A percentile compares a stretch with the other conserved stretches of the same genome.
phyloP scores from a whole-genome alignment of 2,797 vertebrate genomes.

The Chrysocyon brachyurus region DNA sequence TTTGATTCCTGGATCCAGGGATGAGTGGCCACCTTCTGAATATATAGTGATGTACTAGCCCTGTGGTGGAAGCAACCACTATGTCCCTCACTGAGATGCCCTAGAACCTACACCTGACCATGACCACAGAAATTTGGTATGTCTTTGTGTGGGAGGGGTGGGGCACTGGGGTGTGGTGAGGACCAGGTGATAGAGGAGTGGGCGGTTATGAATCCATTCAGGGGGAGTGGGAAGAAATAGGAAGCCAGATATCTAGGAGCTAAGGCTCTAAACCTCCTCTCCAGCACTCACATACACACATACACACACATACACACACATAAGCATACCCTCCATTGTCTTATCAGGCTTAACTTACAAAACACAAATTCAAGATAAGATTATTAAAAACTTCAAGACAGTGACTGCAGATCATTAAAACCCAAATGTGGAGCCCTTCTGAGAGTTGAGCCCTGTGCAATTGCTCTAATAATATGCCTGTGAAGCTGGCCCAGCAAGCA shows the following conservation, averaged over 20 bases:
- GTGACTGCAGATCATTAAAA: not conserved
- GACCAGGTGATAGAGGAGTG: not conserved
- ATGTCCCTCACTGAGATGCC: fast-evolving
- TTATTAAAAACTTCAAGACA: not conserved
- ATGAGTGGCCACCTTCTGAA: not conserved
- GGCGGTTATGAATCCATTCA: not conserved
- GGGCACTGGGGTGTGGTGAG: too few species aligned
- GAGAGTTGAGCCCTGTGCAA: not conserved
- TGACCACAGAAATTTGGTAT: not conserved
- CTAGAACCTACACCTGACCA: not conserved
- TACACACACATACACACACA: not conserved
- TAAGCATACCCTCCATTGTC: not conserved
- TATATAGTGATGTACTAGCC: not conserved
- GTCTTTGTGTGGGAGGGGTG: not conserved
- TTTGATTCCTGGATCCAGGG: not conserved
- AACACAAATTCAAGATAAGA: not conserved
- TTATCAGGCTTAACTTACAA: not conserved
- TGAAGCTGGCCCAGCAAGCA: not conserved
- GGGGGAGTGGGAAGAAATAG: not conserved
- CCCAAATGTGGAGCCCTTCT: not conserved
- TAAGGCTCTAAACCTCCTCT: not conserved
- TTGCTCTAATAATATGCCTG: not conserved
- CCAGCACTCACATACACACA: not conserved
- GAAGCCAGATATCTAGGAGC: not conserved
- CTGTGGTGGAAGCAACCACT: not conserved